Evolutionary conservation across 2,113 vertebrate species (phyloP).

Genomic region (Calyptommatus sinebrachiatus): DNA sequence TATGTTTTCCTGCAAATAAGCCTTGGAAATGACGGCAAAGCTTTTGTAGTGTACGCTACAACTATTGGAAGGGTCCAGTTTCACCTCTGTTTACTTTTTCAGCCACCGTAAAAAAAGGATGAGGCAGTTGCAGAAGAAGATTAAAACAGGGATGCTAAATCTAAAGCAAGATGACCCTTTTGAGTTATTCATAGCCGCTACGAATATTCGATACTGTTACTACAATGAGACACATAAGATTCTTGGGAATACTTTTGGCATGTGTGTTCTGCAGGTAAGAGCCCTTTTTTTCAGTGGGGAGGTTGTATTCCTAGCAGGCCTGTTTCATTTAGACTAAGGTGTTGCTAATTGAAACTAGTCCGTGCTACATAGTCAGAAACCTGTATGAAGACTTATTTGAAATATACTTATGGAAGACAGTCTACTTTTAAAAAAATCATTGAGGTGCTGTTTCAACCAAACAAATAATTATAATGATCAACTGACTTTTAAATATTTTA

Average conservation of each 20-base stretch:
- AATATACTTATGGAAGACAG: neutral
- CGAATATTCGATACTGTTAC: slow-evolving; percentile 98
- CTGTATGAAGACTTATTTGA: neutral
- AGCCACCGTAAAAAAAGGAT: slow-evolving; percentile 97
- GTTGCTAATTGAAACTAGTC: neutral
- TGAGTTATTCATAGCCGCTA: slow-evolving; percentile 92
- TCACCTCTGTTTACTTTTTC: neutral
- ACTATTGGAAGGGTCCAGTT: neutral
- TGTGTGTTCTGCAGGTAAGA: slow-evolving; percentile 93
- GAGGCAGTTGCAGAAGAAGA: slow-evolving; percentile 96
- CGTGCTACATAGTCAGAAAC: neutral
- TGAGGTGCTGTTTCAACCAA: neutral
- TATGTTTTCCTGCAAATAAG: neutral
- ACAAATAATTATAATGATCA: neutral
- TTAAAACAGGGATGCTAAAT: slow-evolving; percentile 89
- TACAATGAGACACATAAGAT: slow-evolving; percentile 98
- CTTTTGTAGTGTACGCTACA: neutral
- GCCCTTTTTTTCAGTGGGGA: neutral
- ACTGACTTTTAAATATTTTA: neutral
- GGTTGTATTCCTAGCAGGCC: neutral
- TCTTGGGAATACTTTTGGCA: slow-evolving; percentile 93
- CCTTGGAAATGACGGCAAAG: neutral
- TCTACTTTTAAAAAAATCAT: neutral
- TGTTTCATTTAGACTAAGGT: neutral
- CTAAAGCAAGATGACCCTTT: slow-evolving; percentile 94